Conservation (phyloP, 2,113 vertebrate species). For the Heterocephalus glaber region DNA sequence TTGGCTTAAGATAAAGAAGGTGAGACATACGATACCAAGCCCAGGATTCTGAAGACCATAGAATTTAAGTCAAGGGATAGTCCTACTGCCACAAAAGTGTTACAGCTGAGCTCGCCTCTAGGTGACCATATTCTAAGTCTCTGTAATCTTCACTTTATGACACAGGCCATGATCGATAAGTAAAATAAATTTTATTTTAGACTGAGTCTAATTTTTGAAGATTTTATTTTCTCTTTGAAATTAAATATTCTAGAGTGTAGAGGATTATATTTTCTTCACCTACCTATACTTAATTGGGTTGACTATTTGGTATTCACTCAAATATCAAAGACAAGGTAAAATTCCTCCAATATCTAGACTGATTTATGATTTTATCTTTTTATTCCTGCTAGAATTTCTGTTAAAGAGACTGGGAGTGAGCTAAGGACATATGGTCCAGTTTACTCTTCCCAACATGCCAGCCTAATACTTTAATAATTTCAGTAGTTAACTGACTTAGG, state of each 20-base stretch:
- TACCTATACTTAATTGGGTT: not conserved
- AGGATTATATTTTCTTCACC: not conserved
- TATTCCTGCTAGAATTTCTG: not conserved
- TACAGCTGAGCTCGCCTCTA: not conserved
- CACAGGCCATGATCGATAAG: not conserved
- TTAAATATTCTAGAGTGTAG: not conserved
- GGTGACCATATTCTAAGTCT: not conserved
- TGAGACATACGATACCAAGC: not conserved
- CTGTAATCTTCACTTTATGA: not conserved
- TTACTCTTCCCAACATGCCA: not conserved
- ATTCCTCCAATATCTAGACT: not conserved
- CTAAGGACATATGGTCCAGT: not conserved
- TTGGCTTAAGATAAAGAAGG: not conserved
- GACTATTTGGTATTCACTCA: not conserved
- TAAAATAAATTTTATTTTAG: not conserved
- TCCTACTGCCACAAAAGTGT: not conserved
- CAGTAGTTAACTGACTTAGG: not conserved
- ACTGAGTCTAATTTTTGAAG: not conserved
- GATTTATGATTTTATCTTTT: not conserved
- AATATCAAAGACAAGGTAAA: not conserved
- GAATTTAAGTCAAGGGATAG: not conserved
- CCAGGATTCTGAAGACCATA: not conserved
- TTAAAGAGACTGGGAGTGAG: not conserved
- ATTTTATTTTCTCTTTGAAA: constrained; percentile 33
- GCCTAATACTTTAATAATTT: not conserved